phyloP scores from a whole-genome alignment of 1,140 invertebrate genomes.

The Zaprionus ghesquierei region DNA sequence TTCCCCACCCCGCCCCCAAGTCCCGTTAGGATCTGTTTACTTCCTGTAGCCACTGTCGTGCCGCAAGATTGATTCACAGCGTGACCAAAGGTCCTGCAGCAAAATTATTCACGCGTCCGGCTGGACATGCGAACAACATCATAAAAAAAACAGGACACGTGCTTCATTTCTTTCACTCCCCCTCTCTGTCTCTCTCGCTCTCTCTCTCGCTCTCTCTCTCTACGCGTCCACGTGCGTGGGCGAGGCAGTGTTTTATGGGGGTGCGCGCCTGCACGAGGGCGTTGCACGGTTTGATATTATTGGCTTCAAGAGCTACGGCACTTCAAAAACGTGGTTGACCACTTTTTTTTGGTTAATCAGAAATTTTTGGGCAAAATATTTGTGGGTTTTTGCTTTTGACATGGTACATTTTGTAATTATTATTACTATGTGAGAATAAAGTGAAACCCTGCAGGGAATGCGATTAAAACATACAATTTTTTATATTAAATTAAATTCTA shows the following conservation, averaged over 20 bases:
- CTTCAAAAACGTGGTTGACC: background rate
- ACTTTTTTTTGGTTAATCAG: background rate
- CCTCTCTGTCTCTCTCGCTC: background rate
- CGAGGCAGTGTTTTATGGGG: constrained; percentile 2
- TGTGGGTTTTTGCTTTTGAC: background rate
- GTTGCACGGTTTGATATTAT: constrained; percentile 12
- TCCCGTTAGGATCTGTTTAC: constrained; percentile 46
- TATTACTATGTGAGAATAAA: background rate
- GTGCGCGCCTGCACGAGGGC: background rate
- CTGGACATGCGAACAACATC: constrained; percentile 61
- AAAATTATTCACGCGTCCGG: constrained; percentile 75
- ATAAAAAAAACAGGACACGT: constrained; percentile 45
- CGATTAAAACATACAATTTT: too few relatives aligned
- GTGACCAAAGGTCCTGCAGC: constrained; percentile 76
- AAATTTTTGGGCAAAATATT: background rate
- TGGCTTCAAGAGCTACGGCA: background rate
- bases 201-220: background rate
- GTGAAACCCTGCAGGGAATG: background rate
- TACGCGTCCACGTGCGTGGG: background rate
- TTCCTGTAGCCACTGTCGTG: constrained; percentile 42
- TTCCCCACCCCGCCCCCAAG: background rate
- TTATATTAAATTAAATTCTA: too few relatives aligned
- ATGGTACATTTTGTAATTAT: background rate
- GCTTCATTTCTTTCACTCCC: constrained; percentile 39
- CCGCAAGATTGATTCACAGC: constrained; percentile 81